phyloP scores from a whole-genome alignment of 2,888 invertebrate genomes.

The Dastarcus helophoroides region DNA sequence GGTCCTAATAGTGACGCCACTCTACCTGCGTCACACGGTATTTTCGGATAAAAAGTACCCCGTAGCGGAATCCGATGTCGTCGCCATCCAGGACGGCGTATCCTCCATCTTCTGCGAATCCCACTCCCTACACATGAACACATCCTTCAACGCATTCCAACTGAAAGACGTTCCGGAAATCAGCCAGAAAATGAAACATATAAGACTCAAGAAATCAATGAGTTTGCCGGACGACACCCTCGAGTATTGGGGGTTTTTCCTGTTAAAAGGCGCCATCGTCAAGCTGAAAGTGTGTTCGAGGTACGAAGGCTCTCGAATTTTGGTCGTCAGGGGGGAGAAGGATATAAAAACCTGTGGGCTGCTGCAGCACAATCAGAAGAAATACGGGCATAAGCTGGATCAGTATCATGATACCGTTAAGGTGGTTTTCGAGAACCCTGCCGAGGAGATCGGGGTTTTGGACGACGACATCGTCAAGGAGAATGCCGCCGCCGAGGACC shows the following conservation, averaged over 20 bases:
- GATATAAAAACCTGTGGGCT: constrained; percentile 68
- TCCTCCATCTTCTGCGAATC: constrained; percentile 73
- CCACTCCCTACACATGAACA: constrained; percentile 67
- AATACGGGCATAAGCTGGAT: constrained; percentile 48
- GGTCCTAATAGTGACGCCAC: constrained; percentile 60
- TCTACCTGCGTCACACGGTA: constrained; percentile 63
- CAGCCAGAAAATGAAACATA: constrained; percentile 57
- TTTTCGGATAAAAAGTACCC: constrained; percentile 69
- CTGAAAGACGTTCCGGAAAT: constrained; percentile 48
- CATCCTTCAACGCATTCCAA: constrained; percentile 41
- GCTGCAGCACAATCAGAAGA: constrained; percentile 56
- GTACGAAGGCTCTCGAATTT: constrained; percentile 64
- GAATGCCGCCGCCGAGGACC: constrained; percentile 21
- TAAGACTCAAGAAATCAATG: constrained; percentile 71
- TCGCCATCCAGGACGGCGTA: constrained; percentile 71
- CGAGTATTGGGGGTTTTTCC: constrained; percentile 82
- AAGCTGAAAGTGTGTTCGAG: constrained; percentile 69
- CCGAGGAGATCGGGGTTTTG: constrained; percentile 36
- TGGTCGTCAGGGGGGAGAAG: constrained; percentile 71
- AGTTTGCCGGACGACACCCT: constrained; percentile 71
- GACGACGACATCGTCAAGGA: constrained; percentile 16
- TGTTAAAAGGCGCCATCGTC: constrained; percentile 66
- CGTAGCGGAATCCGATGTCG: constrained; percentile 74
- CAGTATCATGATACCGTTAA: constrained; percentile 38
- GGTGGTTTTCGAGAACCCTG: constrained; percentile 48